Evolutionary conservation across 1,140 invertebrate genomes (phyloP), one percentile per base, ranked within the genome.

Genomic region (Bradynema listronoti): DNA sequence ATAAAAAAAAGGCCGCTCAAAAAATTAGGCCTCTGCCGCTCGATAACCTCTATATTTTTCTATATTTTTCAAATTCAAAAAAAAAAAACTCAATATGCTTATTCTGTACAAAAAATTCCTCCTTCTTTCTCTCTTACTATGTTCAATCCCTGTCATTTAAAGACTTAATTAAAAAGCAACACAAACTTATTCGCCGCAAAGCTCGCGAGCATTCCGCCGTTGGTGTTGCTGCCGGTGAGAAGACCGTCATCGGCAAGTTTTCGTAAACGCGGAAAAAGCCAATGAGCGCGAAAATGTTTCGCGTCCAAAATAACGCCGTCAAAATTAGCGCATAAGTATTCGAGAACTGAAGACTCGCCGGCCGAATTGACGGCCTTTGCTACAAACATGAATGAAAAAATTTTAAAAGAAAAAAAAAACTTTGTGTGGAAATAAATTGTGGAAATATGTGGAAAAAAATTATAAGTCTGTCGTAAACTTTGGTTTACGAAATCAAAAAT

Each of bases 201-300:
- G 16, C 51, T 56, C 14, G 33, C 11, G 7, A 66, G 27, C 7
- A 64, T 32, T 67, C 41, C 36, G 39, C 41, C 46, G 14, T 36
- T 39, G 29, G 14, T 51, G 39, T 32, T 47, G 19, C 29, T 33
- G 14, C 52, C 46, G 33, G n/a, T 43, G 55, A 66, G 39, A 22
- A 63, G 39, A 24, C 47, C 19, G 6, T 74, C 85, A 85, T 68
- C 87, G 85, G 16, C 87, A 54, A 94, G 83, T 73, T 85, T 86
- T 65, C 84, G 84, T 4, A 97, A 85, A 60, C 87, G 84, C 57
- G 84, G 85, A 73, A 86, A 88, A 82, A 87, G 88, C 66, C 84
- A 88, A 76, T 93, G 91, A 74, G 90, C 87, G 79, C 93, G 92
- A 59, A 92, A 88, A 14, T 85, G 85, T 77, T 87, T 87, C 2